phyloP scores from a whole-genome alignment of 2,888 invertebrate species.

The Dryomyza anilis region DNA sequence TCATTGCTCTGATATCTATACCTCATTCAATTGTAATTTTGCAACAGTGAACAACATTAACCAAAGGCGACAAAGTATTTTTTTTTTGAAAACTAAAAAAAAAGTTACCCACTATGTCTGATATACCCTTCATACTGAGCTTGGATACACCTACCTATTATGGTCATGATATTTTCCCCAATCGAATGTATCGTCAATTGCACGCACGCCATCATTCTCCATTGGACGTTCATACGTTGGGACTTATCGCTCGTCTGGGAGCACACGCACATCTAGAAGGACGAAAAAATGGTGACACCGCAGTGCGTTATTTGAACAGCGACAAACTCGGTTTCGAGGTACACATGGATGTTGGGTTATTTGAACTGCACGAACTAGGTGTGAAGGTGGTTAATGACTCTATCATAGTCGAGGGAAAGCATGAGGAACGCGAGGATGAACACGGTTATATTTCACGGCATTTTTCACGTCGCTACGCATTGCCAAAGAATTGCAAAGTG shows the following conservation, averaged over 20 bases:
- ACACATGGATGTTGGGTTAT: slow-evolving; percentile 72
- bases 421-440: slow-evolving; percentile 73
- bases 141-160: slow-evolving; percentile 53
- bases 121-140: slow-evolving; percentile 53
- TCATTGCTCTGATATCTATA: background rate
- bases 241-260: slow-evolving; percentile 49
- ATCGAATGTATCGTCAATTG: slow-evolving; percentile 48
- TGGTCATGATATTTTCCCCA: slow-evolving; percentile 53
- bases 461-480: slow-evolving; percentile 72
- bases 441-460: slow-evolving; percentile 80
- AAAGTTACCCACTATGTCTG: slow-evolving; percentile 47
- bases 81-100: too few relatives aligned
- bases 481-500: slow-evolving; percentile 71
- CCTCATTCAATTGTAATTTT: slow-evolving; percentile 2
- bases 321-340: slow-evolving; percentile 71
- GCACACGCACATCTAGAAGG: slow-evolving; percentile 47
- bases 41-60: background rate
- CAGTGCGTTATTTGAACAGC: slow-evolving; percentile 25
- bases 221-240: slow-evolving; percentile 50
- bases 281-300: slow-evolving; percentile 41
- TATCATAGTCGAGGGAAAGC: slow-evolving; percentile 72
- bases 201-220: slow-evolving; percentile 49
- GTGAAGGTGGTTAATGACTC: slow-evolving; percentile 70
- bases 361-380: slow-evolving; percentile 71
- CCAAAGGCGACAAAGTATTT: background rate